phyloP scores from a whole-genome alignment of 2,888 invertebrate species.

The Chloromyia formosa region DNA sequence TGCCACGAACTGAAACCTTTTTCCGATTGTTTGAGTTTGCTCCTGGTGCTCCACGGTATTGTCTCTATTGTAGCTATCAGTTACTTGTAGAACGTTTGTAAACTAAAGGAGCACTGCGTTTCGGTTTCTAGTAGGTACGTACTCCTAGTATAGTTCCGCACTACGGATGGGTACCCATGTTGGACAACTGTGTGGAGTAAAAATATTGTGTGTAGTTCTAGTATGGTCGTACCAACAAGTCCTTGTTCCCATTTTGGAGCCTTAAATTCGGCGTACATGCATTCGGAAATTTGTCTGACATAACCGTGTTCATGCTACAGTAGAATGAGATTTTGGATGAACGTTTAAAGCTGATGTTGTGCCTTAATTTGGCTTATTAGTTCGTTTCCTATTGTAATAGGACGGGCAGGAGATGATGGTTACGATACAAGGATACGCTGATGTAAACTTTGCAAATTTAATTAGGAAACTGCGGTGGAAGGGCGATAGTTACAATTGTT shows the following conservation, averaged over 20 bases:
- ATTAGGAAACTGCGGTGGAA: constrained; percentile 15
- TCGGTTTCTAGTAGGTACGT: too few relatives aligned
- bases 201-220: too few relatives aligned
- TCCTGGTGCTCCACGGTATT: background rate
- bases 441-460: constrained; percentile 7
- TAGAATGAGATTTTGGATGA: constrained; percentile 2
- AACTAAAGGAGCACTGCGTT: background rate
- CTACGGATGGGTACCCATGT: too few relatives aligned
- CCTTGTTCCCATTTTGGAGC: constrained; percentile 9
- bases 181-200: too few relatives aligned
- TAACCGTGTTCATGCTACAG: background rate
- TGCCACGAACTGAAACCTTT: constrained; percentile 39
- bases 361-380: constrained; percentile 26
- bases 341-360: constrained; percentile 14
- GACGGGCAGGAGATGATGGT: too few relatives aligned
- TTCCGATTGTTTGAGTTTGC: constrained; percentile 35
- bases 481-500: constrained; percentile 10
- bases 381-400: background rate
- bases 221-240: background rate
- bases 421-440: background rate
- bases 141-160: too few relatives aligned
- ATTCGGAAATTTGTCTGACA: background rate
- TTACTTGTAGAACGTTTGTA: background rate
- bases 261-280: background rate
- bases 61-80: background rate